Conservation (phyloP, 2,113 vertebrate genomes). For the Paedocypris sp. region DNA sequence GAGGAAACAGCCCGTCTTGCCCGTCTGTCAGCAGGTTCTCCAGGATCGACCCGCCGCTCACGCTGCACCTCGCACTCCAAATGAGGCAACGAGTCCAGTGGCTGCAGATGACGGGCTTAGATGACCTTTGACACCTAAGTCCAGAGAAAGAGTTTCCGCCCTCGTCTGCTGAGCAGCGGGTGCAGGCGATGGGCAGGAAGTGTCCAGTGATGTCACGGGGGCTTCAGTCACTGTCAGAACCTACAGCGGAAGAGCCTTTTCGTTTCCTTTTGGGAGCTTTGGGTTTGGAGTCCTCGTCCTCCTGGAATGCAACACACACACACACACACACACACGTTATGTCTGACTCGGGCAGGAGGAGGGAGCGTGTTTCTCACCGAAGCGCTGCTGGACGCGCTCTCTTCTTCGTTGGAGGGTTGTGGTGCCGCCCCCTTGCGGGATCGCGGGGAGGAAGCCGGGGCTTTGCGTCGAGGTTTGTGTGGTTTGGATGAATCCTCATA, state of each 20-base stretch:
- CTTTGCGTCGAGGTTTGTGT: conserved; percentile 79
- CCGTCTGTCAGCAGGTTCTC: conserved; percentile 12
- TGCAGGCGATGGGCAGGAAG: conserved; percentile 31
- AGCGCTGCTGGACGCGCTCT: conserved; percentile 77
- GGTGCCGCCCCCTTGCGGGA: conserved; percentile 73
- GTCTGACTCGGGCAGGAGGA: not conserved
- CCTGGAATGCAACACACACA: conserved; percentile 50
- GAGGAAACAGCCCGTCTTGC: conserved; percentile 26
- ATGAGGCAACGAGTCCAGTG: conserved; percentile 29
- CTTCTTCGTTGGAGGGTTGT: conserved; percentile 78
- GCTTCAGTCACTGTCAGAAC: conserved; percentile 87
- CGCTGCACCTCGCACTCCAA: conserved; percentile 12
- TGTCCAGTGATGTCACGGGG: conserved; percentile 34
- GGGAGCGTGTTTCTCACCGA: conserved; percentile 62
- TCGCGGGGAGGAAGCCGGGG: conserved; percentile 71
- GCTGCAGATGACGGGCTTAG: conserved; percentile 17
- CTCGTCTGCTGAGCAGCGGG: conserved; percentile 33
- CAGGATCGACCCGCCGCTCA: conserved; percentile 2
- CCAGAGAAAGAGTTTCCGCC: conserved; percentile 25
- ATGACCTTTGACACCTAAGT: conserved; percentile 26
- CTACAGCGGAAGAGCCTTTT: conserved; percentile 82
- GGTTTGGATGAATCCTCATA: conserved; percentile 85
- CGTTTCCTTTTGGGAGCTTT: conserved; percentile 85
- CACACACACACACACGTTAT: not conserved
- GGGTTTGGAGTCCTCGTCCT: conserved; percentile 87